Evolutionary conservation across 2,888 invertebrate species (phyloP).

Genomic region (Harpalus rufipes): DNA sequence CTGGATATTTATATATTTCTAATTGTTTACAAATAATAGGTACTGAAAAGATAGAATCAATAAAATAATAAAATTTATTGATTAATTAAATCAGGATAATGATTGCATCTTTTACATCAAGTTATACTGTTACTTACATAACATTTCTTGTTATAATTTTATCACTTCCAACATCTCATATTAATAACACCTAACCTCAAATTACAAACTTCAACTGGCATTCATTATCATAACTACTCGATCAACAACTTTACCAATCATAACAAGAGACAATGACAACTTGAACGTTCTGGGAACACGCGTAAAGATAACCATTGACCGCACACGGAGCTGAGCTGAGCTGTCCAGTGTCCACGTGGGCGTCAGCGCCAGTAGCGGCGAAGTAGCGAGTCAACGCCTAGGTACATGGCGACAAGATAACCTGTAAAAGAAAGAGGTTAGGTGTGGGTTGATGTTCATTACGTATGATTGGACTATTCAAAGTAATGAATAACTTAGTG

Average conservation of each 20-base stretch:
- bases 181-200: not conserved
- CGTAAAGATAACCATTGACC: conserved; percentile 7
- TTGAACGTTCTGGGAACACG: not conserved
- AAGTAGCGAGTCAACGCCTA: conserved; percentile 18
- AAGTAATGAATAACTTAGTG: not conserved
- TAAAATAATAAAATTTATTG: no score
- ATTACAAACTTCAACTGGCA: not conserved
- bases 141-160: no score
- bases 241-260: conserved; percentile 13
- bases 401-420: conserved; percentile 12
- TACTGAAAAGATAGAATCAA: no score
- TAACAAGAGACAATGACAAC: conserved; percentile 1
- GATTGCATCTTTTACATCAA: no score
- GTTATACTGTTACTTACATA: no score
- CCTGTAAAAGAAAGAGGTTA: not conserved
- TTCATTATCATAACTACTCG: not conserved
- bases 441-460: not conserved
- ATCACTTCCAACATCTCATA: not conserved
- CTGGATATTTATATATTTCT: no score
- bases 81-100: no score
- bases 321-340: not conserved
- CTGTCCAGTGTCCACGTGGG: conserved; percentile 7
- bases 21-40: no score
- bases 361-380: conserved; percentile 25
- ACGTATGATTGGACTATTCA: conserved; percentile 2